A percentile compares a stretch with the other conserved stretches of the same genome.
These are phyloP conservation scores for Ligdia adustata DNA, from an alignment of 2,888 invertebrate species.

Conservation along the genomic window DNA sequence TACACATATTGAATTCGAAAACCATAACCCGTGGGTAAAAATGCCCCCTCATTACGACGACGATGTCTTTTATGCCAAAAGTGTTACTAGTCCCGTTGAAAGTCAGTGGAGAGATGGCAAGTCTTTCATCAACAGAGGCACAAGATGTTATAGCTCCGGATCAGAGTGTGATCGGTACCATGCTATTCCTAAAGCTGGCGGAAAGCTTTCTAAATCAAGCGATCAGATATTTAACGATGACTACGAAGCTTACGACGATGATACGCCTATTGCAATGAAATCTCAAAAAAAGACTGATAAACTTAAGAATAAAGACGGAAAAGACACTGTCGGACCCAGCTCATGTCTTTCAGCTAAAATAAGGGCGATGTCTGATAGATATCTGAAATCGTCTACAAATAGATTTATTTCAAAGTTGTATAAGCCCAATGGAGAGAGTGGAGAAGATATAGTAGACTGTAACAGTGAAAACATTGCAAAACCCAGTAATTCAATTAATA, in stretches of 20 bases:
- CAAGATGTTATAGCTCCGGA: slow-evolving; percentile 78
- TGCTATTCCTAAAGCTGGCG: slow-evolving; percentile 70
- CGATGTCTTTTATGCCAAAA: slow-evolving; percentile 75
- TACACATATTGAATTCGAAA: slow-evolving; percentile 74
- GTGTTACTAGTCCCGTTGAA: slow-evolving; percentile 63
- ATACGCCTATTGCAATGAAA: slow-evolving; percentile 58
- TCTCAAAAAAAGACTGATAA: slow-evolving; percentile 79
- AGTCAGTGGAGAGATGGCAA: slow-evolving; percentile 70
- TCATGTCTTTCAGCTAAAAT: slow-evolving; percentile 88
- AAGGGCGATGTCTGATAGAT: slow-evolving; percentile 89
- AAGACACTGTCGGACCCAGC: slow-evolving; percentile 79
- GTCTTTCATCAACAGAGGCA: slow-evolving; percentile 68
- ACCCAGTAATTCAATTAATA: slow-evolving; percentile 55
- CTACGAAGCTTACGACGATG: slow-evolving; percentile 66
- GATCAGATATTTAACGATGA: slow-evolving; percentile 82
- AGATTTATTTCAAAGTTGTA: slow-evolving; percentile 88
- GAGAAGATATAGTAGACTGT: slow-evolving; percentile 53
- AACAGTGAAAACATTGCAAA: slow-evolving; percentile 62
- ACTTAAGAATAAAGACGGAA: slow-evolving; percentile 70
- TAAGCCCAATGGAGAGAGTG: slow-evolving; percentile 71
- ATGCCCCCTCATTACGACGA: slow-evolving; percentile 76
- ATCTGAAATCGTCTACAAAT: slow-evolving; percentile 88
- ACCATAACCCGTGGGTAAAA: slow-evolving; percentile 79
- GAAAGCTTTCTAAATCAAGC: slow-evolving; percentile 79
- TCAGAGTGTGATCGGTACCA: slow-evolving; percentile 80